These are phyloP conservation scores for Chrysoperla carnea DNA, from an alignment of 1,140 invertebrate genomes.

Conservation along the genomic window DNA sequence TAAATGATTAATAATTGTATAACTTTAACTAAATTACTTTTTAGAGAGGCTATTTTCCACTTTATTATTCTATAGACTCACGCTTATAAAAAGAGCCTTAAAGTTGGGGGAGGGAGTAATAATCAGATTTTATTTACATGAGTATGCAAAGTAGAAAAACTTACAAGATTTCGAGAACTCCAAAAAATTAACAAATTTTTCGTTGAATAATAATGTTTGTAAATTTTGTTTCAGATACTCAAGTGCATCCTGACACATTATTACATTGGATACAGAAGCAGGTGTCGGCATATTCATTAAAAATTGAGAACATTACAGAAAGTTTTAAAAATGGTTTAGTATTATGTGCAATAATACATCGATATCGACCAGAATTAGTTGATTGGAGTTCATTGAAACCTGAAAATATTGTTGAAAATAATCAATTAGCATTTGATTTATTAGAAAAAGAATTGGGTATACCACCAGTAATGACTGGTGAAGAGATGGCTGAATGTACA, in stretches of 20 bases:
- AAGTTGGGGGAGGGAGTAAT: no score
- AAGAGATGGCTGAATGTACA: slow-evolving; percentile 54
- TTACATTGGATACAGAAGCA: slow-evolving; percentile 61
- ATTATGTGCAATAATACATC: slow-evolving; percentile 66
- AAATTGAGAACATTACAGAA: slow-evolving; percentile 45
- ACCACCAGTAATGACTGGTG: slow-evolving; percentile 62
- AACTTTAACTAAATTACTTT: no score
- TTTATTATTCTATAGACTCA: no score
- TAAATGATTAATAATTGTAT: no score
- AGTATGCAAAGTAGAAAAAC: no score
- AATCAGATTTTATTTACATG: no score
- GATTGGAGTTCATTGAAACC: slow-evolving; percentile 48
- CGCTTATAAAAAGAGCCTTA: no score
- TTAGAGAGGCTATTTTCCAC: no score
- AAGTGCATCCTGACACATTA: slow-evolving; percentile 53
- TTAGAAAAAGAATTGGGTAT: slow-evolving; percentile 55
- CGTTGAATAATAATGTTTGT: no score
- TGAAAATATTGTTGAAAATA: slow-evolving; percentile 40
- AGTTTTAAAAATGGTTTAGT: slow-evolving; percentile 63
- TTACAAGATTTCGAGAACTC: no score
- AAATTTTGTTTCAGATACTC: slow-evolving; percentile 26
- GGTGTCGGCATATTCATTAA: slow-evolving; percentile 43
- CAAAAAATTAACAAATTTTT: no score
- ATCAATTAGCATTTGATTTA: slow-evolving; percentile 66
- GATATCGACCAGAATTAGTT: slow-evolving; percentile 76